Percentiles rank a stretch among this genome's conserved stretches.
Evolutionary conservation across 2,113 vertebrate genomes (phyloP).

Genomic region (Talpa occidentalis): DNA sequence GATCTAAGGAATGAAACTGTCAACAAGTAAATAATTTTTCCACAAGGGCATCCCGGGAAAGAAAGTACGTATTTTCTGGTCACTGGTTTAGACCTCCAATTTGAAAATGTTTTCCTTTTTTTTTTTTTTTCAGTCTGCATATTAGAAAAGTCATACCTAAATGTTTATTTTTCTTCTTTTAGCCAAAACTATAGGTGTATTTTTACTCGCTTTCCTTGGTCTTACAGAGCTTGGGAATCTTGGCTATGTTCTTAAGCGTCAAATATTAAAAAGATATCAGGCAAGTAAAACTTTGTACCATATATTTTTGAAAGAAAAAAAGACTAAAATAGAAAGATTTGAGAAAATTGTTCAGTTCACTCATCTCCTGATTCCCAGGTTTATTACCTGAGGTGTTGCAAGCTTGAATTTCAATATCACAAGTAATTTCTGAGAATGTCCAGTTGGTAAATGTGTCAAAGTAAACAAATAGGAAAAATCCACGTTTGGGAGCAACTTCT

Average conservation of each 20-base stretch:
- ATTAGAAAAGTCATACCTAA: conserved; percentile 39
- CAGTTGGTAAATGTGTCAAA: conserved; percentile 43
- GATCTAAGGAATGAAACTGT: neutral
- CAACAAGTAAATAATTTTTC: conserved; percentile 34
- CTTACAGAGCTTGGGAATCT: conserved; percentile 65
- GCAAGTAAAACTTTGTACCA: conserved; percentile 39
- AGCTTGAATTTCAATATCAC: neutral
- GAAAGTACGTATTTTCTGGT: neutral
- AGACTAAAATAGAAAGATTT: conserved; percentile 51
- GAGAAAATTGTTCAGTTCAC: conserved; percentile 50
- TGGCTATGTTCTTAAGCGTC: conserved; percentile 53
- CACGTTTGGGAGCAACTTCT: neutral
- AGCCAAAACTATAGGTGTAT: conserved; percentile 54
- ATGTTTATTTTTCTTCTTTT: conserved; percentile 68
- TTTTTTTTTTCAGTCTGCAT: neutral
- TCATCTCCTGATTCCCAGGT: conserved; percentile 67
- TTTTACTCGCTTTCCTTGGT: conserved; percentile 51
- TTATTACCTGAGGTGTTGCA: neutral
- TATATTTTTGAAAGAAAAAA: neutral
- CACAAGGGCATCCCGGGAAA: neutral
- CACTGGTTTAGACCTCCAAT: neutral
- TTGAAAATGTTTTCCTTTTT: neutral
- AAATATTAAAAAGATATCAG: conserved; percentile 59
- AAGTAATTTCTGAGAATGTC: conserved; percentile 62
- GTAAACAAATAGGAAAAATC: conserved; percentile 41